Base-by-base conservation (phyloP, 2,888 invertebrate species). In the Chloroclystis v-ata region DNA sequence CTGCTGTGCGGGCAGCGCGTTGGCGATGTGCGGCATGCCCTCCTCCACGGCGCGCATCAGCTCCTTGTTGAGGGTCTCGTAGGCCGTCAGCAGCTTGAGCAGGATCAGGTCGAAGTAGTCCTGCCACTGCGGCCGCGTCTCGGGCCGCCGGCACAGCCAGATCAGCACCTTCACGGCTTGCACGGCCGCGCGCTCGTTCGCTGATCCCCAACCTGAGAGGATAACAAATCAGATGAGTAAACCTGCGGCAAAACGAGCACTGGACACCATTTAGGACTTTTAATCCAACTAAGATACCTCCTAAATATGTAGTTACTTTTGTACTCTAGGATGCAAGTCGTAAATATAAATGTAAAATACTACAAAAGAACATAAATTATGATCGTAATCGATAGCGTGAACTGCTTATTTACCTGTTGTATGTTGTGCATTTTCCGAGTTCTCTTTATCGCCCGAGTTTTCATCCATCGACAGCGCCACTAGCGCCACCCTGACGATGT, bases 51-150 rank as follows among this genome's bases (percentile, higher is more conserved):
- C 93, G 42, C 96, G 90, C 55, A 93, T 90, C 52, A 96, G 93
- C 78, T 93, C 93, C 80, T 92, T 91, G 76, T 90, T 91, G 56
- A 90, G 86, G 35, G 89, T 89, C 63, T 90, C 94, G 84, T 97
- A 96, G 43, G 95, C 95, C 72, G 95, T 93, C 60, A 98, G 91
- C 9, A 98, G 94, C 80, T 95, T 94, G 40, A 98, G 87, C 44
- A 97, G 92, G 28, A 98, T 93, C 44, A 98, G 90, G 87, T 99
- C 98, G 45, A 96, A 93, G 86, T 95, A 98, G 67, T 93, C 93
- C 57, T 92, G 91, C 91, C 98, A 97, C 60, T 93, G 92, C 49
- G 92, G 89, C 32, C 94, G 88, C 62, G 96, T 90, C 71, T 93
- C 91, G 28, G 92, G 90, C 43, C 94, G 92, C 54, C 95, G 92